phyloP scores from a whole-genome alignment of 2,888 invertebrate genomes.

The Tolmerus cingulatus region DNA sequence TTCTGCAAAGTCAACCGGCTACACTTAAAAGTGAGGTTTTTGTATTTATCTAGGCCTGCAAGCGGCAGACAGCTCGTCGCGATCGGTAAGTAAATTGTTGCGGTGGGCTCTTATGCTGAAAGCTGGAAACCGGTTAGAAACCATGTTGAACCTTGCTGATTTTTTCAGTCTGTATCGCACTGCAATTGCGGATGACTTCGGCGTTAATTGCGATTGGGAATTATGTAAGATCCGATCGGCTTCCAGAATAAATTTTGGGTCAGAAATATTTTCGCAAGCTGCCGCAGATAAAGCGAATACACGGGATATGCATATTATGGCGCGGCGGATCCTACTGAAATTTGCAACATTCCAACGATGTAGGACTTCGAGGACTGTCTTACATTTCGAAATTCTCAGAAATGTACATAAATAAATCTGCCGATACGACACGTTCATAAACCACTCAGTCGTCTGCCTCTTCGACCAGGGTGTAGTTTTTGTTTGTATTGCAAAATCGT shows the following conservation, averaged over 20 bases:
- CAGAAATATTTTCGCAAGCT: neutral
- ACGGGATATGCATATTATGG: neutral
- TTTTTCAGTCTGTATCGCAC: neutral
- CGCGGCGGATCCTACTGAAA: neutral
- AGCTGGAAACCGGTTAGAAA: conserved; percentile 23
- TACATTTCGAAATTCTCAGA: neutral
- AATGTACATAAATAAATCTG: conserved; percentile 5
- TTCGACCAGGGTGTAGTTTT: neutral
- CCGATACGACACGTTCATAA: neutral
- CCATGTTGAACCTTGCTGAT: conserved; percentile 5
- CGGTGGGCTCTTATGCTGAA: neutral
- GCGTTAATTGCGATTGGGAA: neutral
- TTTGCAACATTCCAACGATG: neutral
- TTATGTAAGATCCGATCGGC: conserved; percentile 3
- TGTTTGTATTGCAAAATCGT: neutral
- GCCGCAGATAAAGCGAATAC: neutral
- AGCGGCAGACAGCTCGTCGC: conserved; percentile 38
- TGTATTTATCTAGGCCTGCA: conserved; percentile 24
- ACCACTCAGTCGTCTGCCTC: neutral
- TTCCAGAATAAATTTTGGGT: conserved; percentile 1
- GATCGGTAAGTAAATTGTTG: conserved; percentile 6
- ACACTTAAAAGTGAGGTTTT: neutral
- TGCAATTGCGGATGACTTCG: conserved; percentile 1
- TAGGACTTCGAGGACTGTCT: neutral
- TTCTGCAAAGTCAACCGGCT: neutral